Evolutionary conservation across 2,113 vertebrate genomes (phyloP), one percentile per base, ranked within the genome.

Genomic region (Xenotilapia longispinis): DNA sequence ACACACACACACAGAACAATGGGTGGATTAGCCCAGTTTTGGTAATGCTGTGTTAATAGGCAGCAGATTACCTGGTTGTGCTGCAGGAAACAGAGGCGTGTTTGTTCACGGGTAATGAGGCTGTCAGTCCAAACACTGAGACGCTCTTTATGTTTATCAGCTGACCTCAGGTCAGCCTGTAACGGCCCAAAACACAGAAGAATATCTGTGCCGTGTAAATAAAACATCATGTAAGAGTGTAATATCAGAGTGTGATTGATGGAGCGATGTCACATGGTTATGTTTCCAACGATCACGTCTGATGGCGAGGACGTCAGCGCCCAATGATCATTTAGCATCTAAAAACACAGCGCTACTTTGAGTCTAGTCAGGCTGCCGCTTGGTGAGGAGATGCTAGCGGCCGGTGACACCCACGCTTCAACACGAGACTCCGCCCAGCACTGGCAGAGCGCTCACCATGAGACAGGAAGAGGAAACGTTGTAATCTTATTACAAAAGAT

Each of bases 21-120:
- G 19, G n/a, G 19, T 60, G 89, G 85, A 92, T 91, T 82, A 88
- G 45, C 49, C 57, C 21, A 7, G 60, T 92, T 65, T 75, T 23
- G 2, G 8, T 84, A 84, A 89, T 89, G 85, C 51, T 80, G 60
- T 79, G 83, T 83, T 68, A 78, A 87, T 55, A 26, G 81, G 40
- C 31, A 75, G 82, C 47, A 70, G 89, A 86, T 84, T 55, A 80
- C 79, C 68, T 84, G 81, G 28, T 83, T 75, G 40, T 63, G 8
- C 86, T 80, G 38, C 55, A 79, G 49, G 38, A 80, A 58, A 82
- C 63, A 81, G 15, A 57, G 36, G 1, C 3, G 13, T 63, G 14
- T 68, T 81, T 86, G 78, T 86, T 85, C 31, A 23, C 14, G 9
- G 53, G 26, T n/a, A 70, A 55, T 57, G 36, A 60, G 60, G 84